Evolutionary conservation across 2,888 invertebrate species (phyloP), one percentile per base, ranked within the genome.

Genomic region (Harpalus rubripes): DNA sequence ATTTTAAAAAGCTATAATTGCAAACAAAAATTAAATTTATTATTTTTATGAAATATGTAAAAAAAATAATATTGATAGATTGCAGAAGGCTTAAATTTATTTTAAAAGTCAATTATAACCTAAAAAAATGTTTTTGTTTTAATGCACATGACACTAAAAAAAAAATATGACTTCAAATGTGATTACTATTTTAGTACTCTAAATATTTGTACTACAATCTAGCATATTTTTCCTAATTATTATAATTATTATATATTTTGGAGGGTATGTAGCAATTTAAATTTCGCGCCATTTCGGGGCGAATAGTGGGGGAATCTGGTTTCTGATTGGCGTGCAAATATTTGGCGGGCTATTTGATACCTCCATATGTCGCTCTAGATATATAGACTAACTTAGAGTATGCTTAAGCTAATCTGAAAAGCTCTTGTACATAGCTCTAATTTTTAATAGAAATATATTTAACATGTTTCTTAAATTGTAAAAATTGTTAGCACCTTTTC

Each of bases 401-500:
- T 22, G 18, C 18, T 18, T 18, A 26, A 63, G 44, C 44, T 52
- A 59, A 7, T 59, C n/a, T 22, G 5, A 32, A 32, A 5, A 63
- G 63, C 63, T 22, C 10, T 22, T 63, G 63, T 63, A 63, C 0
- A 63, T 63, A 63, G 63, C 18, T 32, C 32, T 18, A 8, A 22
- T 63, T 63, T 63, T 63, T 63, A 18, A 63, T 63, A 26, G 26
- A 63, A 63, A 26, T 18, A 22, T 63, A 63, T 26, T 63, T 18
- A 63, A 63, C 16, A 63, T 63, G 63, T 63, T 26, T 18, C 18
- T 26, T 26, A 63, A 22, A 2, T 12, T 52, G 44, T 52, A 52
- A 52, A 26, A 63, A 63, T 63, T 63, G 63, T 63, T 63, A 26
- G 10, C 63, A 63, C 18, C 63, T 63, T 16, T 63, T 32, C 32